phyloP scores from a whole-genome alignment of 2,888 invertebrate genomes.

The Meganola albula region DNA sequence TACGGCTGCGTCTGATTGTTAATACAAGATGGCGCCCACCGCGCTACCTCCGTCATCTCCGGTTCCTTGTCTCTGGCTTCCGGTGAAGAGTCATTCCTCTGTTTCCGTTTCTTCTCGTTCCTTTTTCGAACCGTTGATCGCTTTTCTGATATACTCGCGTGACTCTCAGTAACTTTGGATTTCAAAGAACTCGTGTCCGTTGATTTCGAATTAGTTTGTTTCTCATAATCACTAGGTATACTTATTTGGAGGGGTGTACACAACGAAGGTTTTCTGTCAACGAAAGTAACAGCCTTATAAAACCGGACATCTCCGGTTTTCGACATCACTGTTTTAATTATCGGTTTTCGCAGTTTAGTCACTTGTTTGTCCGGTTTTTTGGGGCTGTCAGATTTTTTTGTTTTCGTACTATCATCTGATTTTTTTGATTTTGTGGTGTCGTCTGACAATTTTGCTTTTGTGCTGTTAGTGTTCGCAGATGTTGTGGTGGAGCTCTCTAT shows the following conservation, averaged over 20 bases:
- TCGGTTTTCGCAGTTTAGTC: conserved; percentile 23
- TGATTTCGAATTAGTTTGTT: conserved; percentile 18
- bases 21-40: conserved; percentile 48
- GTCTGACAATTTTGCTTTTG: not conserved
- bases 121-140: conserved; percentile 10
- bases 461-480: not conserved
- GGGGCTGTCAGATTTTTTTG: not conserved
- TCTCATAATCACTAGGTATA: conserved; percentile 28
- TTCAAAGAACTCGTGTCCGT: conserved; percentile 13
- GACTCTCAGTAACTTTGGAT: conserved; percentile 8
- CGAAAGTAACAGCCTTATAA: conserved; percentile 51
- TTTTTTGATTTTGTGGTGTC: not conserved
- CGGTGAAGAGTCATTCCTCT: conserved; percentile 9
- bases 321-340: conserved; percentile 39
- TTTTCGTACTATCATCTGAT: not conserved
- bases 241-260: conserved; percentile 35
- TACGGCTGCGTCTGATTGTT: conserved; percentile 49
- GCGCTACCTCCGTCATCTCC: conserved; percentile 51
- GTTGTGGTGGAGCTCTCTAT: conserved; percentile 3
- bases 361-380: conserved; percentile 10
- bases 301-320: conserved; percentile 31
- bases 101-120: conserved; percentile 1
- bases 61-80: conserved; percentile 19
- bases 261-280: conserved; percentile 30
- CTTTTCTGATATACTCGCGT: conserved; percentile 16